phyloP scores from a whole-genome alignment of 2,113 vertebrate genomes.

The Scopus umbretta region DNA sequence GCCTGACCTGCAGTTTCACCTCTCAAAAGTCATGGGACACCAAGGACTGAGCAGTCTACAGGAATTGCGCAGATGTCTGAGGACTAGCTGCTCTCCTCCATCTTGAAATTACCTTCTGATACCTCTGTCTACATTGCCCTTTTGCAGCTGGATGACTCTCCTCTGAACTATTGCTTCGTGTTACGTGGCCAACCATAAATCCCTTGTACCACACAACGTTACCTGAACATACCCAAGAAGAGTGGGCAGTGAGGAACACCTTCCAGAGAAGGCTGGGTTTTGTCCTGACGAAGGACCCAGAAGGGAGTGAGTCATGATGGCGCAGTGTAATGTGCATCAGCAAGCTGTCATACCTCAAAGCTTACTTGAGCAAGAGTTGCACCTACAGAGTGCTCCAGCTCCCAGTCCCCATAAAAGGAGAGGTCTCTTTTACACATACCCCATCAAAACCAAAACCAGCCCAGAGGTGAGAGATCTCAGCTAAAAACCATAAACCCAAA shows the following conservation, averaged over 20 bases:
- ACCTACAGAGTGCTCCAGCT: neutral
- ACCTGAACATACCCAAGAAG: neutral
- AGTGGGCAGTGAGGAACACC: neutral
- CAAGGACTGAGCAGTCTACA: neutral
- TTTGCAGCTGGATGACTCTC: neutral
- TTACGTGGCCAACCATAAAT: neutral
- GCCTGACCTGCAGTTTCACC: neutral
- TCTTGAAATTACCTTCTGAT: neutral
- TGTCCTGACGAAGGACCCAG: neutral
- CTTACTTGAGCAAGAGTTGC: neutral
- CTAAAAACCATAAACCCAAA: conserved; percentile 16
- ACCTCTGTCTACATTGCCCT: neutral
- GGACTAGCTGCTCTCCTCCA: neutral
- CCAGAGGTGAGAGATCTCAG: neutral
- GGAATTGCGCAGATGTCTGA: neutral
- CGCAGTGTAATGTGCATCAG: neutral
- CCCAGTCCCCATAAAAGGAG: neutral
- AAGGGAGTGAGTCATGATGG: neutral
- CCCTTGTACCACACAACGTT: neutral
- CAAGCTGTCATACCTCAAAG: neutral
- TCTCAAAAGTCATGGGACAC: neutral
- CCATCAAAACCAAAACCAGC: neutral
- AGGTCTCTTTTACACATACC: neutral
- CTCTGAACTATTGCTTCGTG: neutral
- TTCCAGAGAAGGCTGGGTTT: neutral